Base-by-base conservation (phyloP, 2,797 vertebrate genomes). In the Myioborus melanocephalus region DNA sequence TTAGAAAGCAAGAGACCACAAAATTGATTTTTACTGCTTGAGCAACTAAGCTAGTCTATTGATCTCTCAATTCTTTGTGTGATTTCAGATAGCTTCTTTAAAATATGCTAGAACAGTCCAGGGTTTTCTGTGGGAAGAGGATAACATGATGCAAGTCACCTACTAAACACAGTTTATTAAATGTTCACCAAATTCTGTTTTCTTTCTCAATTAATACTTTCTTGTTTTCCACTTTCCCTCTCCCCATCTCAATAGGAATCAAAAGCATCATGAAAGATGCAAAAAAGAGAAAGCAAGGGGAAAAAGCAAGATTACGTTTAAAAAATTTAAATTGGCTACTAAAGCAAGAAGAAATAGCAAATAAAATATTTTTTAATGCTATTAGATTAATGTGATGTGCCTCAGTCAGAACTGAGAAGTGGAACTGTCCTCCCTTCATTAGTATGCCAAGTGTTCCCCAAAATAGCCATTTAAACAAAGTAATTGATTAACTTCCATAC, bases 51-150 rank as follows among this genome's bases (percentile, higher is more conserved):
- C 44, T 72, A 49, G 22, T 46, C 66, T 80, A 94, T 87, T 81
- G 92, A 90, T 92, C 52, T 82, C 46, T 66, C 60, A 79, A 43
- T 73, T 93, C 77, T 84, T 79, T 57, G 60, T 76, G 83, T 82
- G 60, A 85, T 81, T 94, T 87, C 84, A 93, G 79, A 77, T 85
- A 91, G 46, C 64, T 76, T 82, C 59, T 34, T 90, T 76, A 92
- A 89, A 93, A 84, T 63, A 77, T 14, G 28, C 18, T 34, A 35
- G 39, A 68, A 68, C 9, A 65, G 37, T 43, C n/a, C 4, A 28
- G 35, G 19, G 34, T 22, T 84, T 53, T 78, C 35, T 84, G 85
- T 63, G 22, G 43, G 22, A 81, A 90, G 39, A 72, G 44, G 34
- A 72, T 66, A 77, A 85, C 12, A 32, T 24, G 16, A 71, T 43